These are phyloP conservation scores for Ploceus nigricollis DNA, from an alignment of 2,113 vertebrate genomes.

Conservation along the genomic window DNA sequence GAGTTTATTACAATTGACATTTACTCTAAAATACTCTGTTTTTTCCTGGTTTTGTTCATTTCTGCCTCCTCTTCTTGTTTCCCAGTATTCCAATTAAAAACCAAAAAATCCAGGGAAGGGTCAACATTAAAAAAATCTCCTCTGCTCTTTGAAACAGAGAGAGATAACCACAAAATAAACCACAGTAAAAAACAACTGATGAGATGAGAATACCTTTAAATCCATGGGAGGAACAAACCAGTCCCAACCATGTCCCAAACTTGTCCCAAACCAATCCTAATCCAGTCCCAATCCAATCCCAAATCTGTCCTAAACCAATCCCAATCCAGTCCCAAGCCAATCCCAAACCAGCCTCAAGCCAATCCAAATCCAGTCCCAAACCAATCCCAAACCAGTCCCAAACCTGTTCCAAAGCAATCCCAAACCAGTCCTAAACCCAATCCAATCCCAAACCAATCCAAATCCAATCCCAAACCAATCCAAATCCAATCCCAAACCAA, in stretches of 20 bases:
- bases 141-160: not conserved
- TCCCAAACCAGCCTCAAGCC: not conserved
- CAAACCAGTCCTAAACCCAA: not conserved
- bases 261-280: not conserved
- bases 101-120: not conserved
- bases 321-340: rapidly evolving
- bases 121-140: not conserved
- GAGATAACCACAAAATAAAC: slow-evolving; percentile 60
- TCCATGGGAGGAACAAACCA: not conserved
- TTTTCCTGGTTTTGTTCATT: not conserved
- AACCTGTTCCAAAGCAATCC: not conserved
- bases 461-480: not conserved
- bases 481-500: not conserved
- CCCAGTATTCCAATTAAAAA: not conserved
- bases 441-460: not conserved
- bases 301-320: rapidly evolving
- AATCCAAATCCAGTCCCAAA: not conserved
- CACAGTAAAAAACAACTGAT: slow-evolving; percentile 35
- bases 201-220: slow-evolving; percentile 41
- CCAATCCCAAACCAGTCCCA: rapidly evolving
- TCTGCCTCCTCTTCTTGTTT: not conserved
- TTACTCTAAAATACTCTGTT: not conserved
- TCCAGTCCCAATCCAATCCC: not conserved
- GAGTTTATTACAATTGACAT: not conserved
- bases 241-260: not conserved